Base-by-base conservation (phyloP, 2,113 vertebrate genomes). In the Scophthalmus maximus region DNA sequence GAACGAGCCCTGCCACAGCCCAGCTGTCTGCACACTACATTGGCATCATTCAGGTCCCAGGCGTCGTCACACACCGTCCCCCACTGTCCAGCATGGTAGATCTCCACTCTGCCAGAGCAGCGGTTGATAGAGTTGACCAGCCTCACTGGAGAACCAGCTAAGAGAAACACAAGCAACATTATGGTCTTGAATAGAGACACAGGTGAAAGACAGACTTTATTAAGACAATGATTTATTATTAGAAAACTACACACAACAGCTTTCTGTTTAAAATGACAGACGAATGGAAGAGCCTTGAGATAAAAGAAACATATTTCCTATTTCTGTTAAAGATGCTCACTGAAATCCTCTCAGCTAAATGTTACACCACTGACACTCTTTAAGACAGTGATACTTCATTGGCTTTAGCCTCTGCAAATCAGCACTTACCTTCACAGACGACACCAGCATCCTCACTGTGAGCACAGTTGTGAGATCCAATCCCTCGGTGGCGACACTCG, bases 31-130 rank as follows among this genome's bases (percentile, higher is more conserved):
- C 88, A 89, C 56, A 89, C 78, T 76, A 87, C 85, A 0, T 74
- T 30, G 20, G 78, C 85, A 22, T 80, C 63, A 1, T 0, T 32
- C 53, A 83, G 17, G 26, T 67, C 69, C 87, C 87, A 89, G 40
- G 0, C 0, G 46, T 87, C 82, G 1, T 88, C 87, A 70, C 87
- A 87, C 66, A 89, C 82, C 3, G 85, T 87, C 23, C 85, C 87
- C 87, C 85, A 89, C 32, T 20, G 73, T 26, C 59, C 69, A 1
- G 3, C 0, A 5, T 80, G 69, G 63, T 11, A 84, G 63, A 87
- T 1, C 76, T 85, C 81, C 51, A 89, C 83, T 67, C 87, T 85
- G 36, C 87, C 87, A 11, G 87, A 79, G 63, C 85, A 89, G 53
- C 52, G 75, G 42, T 57, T 46, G 8, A 20, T 20, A 62, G 76